Base-by-base conservation (phyloP, 2,797 vertebrate genomes). In the Rhabdomys pumilio region DNA sequence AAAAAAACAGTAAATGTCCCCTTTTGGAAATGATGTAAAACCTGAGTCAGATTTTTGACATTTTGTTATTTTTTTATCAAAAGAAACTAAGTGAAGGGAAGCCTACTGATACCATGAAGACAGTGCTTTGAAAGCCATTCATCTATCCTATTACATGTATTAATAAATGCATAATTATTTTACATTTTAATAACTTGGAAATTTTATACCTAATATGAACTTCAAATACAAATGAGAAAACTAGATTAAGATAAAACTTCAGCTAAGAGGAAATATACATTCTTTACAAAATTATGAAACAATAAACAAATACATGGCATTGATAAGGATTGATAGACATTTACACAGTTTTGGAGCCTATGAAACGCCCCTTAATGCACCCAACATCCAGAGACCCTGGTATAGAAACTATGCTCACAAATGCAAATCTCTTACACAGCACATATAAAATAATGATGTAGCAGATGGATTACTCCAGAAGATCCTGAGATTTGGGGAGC, bases 111-210 rank as follows among this genome's bases (percentile, higher is more conserved):
- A 61, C 63, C 41, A 90, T 72, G 47, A 63, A 77, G 41, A 61
- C 2, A 4, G 19, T 82, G n/a, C 77, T 97, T 95, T 87, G 14
- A 93, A 76, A 89, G 76, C 65, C 50, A 57, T 19, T 84, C 81
- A 13, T 93, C 63, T 72, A 65, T 53, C 69, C 31, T 59, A 19
- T 85, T 85, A 50, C 7, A 61, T 73, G 82, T 93, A 80, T 85
- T 92, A 90, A 88, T 75, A 91, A 94, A 93, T 89, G 86, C 83
- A 4, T n/a, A 76, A 65, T 84, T 94, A 63, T 81, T 94, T 96
- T 91, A 59, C 14, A 91, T 53, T 95, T 95, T 84, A 80, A 87
- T 53, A 93, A 88, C 82, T 76, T 26, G 89, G 65, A 91, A 93
- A 81, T 38, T 87, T 96, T 86, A 57, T 8, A 72, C 89, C 69